Base-by-base conservation (phyloP, 2,113 vertebrate species). In the Tringa solitaria region DNA sequence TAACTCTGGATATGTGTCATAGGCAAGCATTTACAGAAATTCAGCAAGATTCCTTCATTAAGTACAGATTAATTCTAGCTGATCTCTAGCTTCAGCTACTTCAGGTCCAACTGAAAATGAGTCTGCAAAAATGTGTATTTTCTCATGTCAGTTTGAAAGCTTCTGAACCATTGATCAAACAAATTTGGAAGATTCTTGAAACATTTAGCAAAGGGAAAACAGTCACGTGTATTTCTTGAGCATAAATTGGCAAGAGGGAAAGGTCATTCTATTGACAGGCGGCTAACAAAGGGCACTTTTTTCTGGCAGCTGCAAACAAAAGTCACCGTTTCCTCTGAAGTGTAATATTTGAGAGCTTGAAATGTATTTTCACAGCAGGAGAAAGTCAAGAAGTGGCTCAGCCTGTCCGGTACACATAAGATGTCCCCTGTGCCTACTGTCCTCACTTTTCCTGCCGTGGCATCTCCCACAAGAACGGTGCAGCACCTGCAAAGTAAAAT, bases 41-140 rank as follows among this genome's bases (percentile, higher is more conserved):
- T 83, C 87, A 92, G 89, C 74, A 95, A 75, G 65, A 91, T 94
- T 92, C n/a, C 81, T 87, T 96, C 94, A 91, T 95, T 96, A 97
- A 91, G 84, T 41, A 63, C 74, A 89, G 80, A 91, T 94, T 96
- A 95, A 96, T 93, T 93, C 91, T 92, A 11, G 9, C 39, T 89
- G 90, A 93, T 95, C n/a, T 96, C 79, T 46, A 86, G 68, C 70
- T 84, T 90, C 54, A 74, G 59, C 65, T 96, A 60, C 86, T 85
- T 87, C 65, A 83, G 72, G 74, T 87, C 87, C 91, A 96, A 79
- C 61, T 54, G 72, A 82, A 96, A 97, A 89, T 92, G 91, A 95
- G 72, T 94, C 79, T 95, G 95, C 73, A 92, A 91, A 95, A 94
- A 57, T 18, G 9, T 5, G 7, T 81, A 90, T 96, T 95, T 97